Conservation (phyloP, 2,888 invertebrate species). For the Theristus sp. region DNA sequence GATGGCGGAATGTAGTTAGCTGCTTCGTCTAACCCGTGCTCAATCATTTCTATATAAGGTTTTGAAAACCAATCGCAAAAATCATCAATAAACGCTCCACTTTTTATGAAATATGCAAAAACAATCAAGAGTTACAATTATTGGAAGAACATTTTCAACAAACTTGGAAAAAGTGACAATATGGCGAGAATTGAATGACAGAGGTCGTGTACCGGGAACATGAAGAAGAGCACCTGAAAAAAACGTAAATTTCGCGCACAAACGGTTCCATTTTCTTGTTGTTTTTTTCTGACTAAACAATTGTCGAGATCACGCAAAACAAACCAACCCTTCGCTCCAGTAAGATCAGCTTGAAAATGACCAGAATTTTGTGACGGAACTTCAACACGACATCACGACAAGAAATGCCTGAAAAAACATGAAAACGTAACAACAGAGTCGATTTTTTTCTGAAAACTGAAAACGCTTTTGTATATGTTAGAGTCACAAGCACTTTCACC, state of each 20-base stretch:
- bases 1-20: slow-evolving; percentile 2
- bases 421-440: too few relatives aligned
- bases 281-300: too few relatives aligned
- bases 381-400: slow-evolving; percentile 56
- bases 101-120: too few relatives aligned
- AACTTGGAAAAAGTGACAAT: slow-evolving; percentile 65
- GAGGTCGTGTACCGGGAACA: slow-evolving; percentile 71
- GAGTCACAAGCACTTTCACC: too few relatives aligned
- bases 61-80: too few relatives aligned
- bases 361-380: slow-evolving; percentile 75
- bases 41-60: slow-evolving; percentile 19
- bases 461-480: too few relatives aligned
- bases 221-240: slow-evolving; percentile 64
- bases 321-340: slow-evolving; percentile 48
- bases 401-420: slow-evolving; percentile 53
- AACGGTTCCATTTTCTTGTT: too few relatives aligned
- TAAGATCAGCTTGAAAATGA: slow-evolving; percentile 74
- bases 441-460: too few relatives aligned
- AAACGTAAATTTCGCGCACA: slow-evolving; percentile 1
- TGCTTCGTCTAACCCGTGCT: slow-evolving; percentile 19
- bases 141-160: slow-evolving; percentile 7
- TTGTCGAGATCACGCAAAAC: too few relatives aligned
- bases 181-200: slow-evolving; percentile 69
- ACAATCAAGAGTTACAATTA: too few relatives aligned
- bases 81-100: neutral